phyloP scores from a whole-genome alignment of 23 tunicate species.

The Trididemnum nubilum region DNA sequence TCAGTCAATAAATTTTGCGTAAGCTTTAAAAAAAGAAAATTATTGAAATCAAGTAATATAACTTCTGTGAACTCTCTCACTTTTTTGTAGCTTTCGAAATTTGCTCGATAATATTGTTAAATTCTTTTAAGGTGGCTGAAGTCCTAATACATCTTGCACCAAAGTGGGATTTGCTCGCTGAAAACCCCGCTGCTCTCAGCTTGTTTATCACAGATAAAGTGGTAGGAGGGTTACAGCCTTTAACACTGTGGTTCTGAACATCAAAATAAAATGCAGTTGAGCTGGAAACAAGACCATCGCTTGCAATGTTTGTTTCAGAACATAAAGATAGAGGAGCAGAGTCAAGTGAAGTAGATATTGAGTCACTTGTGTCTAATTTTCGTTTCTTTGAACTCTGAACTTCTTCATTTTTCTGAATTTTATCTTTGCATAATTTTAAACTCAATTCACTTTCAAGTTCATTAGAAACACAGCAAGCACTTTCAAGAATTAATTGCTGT shows the following conservation, averaged over 20 bases:
- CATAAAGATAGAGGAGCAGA: background rate
- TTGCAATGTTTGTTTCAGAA: background rate
- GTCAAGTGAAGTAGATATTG: background rate
- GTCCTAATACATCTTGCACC: constrained; percentile 72
- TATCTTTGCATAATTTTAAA: background rate
- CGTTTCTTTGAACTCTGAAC: constrained; percentile 18
- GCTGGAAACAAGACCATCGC: background rate
- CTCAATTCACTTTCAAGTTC: constrained; percentile 9
- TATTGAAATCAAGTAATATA: too few species aligned
- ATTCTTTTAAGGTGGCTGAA: constrained; percentile 52
- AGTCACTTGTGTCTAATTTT: constrained; percentile 25
- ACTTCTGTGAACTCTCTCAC: too few species aligned
- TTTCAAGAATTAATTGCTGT: constrained; percentile 48
- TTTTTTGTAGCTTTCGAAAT: too few species aligned
- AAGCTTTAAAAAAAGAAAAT: too few species aligned
- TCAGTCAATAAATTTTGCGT: too few species aligned
- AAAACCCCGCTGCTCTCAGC: constrained; percentile 38
- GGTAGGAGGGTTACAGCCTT: constrained; percentile 64
- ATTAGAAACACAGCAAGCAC: constrained; percentile 39
- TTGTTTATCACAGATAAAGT: constrained; percentile 28
- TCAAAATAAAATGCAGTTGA: constrained; percentile 51
- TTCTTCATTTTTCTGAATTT: background rate
- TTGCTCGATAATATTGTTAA: too few species aligned
- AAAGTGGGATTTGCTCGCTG: constrained; percentile 74
- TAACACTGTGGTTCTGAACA: constrained; percentile 51